Conservation (phyloP, 1,140 invertebrate genomes). For the Gonatopus flavifemur region DNA sequence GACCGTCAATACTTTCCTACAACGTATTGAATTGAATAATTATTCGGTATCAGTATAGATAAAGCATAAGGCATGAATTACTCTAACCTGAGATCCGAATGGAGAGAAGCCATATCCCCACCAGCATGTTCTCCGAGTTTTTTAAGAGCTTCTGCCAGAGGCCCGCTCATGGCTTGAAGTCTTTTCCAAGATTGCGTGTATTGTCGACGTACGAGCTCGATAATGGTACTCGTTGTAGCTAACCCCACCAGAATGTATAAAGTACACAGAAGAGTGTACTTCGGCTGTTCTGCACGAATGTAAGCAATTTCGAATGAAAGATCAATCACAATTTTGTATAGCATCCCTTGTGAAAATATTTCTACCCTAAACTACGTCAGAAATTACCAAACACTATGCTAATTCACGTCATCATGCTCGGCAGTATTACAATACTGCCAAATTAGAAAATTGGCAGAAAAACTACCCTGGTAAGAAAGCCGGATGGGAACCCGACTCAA, state of each 20-base stretch:
- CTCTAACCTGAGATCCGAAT: constrained; percentile 68
- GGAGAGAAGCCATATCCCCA: constrained; percentile 70
- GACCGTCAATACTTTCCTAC: constrained; percentile 40
- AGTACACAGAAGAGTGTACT: constrained; percentile 87
- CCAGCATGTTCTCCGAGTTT: constrained; percentile 74
- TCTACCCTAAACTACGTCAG: not conserved
- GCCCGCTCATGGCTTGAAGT: constrained; percentile 75
- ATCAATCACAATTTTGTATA: not conserved
- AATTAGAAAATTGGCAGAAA: too few species aligned
- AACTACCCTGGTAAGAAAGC: too few species aligned
- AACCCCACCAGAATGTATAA: constrained; percentile 92
- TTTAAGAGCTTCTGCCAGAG: constrained; percentile 74
- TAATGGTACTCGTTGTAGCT: constrained; percentile 92
- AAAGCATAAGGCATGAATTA: too few species aligned
- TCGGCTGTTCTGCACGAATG: constrained; percentile 71
- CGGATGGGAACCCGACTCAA: too few species aligned
- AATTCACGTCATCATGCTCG: too few species aligned
- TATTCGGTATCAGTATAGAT: too few species aligned
- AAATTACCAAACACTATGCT: not conserved
- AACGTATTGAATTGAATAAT: too few species aligned
- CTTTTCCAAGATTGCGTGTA: constrained; percentile 84
- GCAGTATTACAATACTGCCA: too few species aligned
- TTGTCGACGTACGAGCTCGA: constrained; percentile 82
- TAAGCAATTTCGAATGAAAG: too few species aligned
- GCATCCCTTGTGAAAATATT: too few species aligned